Base-by-base conservation (phyloP, 2,888 invertebrate genomes). In the Congeria kusceri region DNA sequence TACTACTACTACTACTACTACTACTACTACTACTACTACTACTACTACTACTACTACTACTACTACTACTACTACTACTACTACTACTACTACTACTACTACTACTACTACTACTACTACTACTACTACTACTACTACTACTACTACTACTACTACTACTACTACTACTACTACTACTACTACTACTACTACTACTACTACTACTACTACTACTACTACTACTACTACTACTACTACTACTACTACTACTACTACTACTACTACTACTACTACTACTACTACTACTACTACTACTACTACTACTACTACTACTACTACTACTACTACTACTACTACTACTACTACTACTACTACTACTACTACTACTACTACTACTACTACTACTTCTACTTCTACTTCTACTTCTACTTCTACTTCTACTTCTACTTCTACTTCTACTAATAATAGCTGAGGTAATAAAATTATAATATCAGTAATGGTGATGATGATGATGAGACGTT, bases 121-220 rank as follows among this genome's bases (percentile, higher is more conserved):
- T 27, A 18, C 23, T 58, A 27, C 23, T 58, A 20, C 59, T 25
- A 27, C 23, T 27, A 23, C 23, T 27, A 27, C 59, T 58, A 27
- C 59, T 32, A 32, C 32, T 62, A 28, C 28, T 58, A 58, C 59
- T 58, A 58, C 28, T 58, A 28, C 59, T 58, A 58, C 59, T 58
- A 58, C 59, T 58, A 58, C 53, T 53, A 53, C 53, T 53, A 9
- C 53, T 53, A 53, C 53, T 53, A 53, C 53, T 53, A 53, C 53
- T 53, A 64, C 64, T 64, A 46, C 64, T 47, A 47, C 64, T 64
- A 47, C 64, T 64, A 23, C 46, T 64, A 47, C 47, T 64, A 47
- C 64, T 64, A 46, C 64, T 47, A 20, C 64, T 64, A 64, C 64
- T 64, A 64, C 64, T 47, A 64, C 46, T 64, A 47, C 28, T 64